Base-by-base conservation (phyloP, 2,888 invertebrate genomes). In the Drosophila sordidapex region DNA sequence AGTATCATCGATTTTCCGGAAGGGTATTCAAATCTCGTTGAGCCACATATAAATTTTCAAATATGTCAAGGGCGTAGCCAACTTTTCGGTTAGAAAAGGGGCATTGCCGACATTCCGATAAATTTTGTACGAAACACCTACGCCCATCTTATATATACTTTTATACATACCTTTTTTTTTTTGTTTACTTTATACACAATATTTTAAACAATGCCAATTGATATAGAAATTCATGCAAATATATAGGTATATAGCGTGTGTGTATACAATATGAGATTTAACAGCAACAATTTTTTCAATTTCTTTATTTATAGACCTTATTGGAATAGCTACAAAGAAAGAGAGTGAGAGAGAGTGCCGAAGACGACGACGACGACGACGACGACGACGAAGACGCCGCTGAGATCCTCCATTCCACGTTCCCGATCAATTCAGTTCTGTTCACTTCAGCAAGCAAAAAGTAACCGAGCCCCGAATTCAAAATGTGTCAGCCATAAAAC, bases 401-500 rank as follows among this genome's bases (percentile, higher is more conserved):
- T 33, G 40, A 61, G 33, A 48, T 58, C 59, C 71, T 27, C 31
- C 25, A 29, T 56, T 40, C 43, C 57, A 43, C 48, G 53, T 57
- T 46, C 61, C 59, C 52, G 21, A 46, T 46, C 25, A 46, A 46
- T 46, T 46, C 46, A 25, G 15, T 7, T 46, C 21, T 25, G 40
- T 74, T 78, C 62, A 57, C 51, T 56, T 78, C 49, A 40, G 54
- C 57, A 58, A 52, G 60, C 38, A 46, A 79, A 43, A 38, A 57
- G 57, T 64, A 51, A 63, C 52, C 64, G 58, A 64, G 56, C 48
- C 73, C 67, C 69, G 31, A 58, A 54, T 61, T 64, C 84, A 85
- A 83, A 67, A 85, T 85, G 84, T 61, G 65, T 87, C 84, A 71
- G 69, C 84, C 89, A 81, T 89, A 85, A 72, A 74, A 49, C n/a